phyloP scores from a whole-genome alignment of 2,888 invertebrate species.

The Cephus spinipes region DNA sequence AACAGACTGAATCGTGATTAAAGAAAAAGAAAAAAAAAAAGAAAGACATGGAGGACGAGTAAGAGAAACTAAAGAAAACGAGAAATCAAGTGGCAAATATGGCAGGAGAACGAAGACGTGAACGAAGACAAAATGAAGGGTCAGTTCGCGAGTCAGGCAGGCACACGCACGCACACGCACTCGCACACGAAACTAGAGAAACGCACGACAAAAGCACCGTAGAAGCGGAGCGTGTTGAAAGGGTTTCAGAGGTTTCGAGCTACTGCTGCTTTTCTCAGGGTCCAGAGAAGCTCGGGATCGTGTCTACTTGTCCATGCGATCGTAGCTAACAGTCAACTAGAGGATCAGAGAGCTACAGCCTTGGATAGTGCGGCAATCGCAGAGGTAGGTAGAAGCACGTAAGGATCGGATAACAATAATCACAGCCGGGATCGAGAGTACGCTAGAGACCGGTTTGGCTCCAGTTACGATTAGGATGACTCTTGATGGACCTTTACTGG shows the following conservation, averaged over 20 bases:
- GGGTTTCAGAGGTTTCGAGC: constrained; percentile 22
- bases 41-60: not conserved
- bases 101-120: not conserved
- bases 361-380: not conserved
- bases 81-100: not conserved
- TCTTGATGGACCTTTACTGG: constrained; percentile 17
- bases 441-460: constrained; percentile 30
- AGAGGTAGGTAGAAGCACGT: not conserved
- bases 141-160: not conserved
- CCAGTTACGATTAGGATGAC: constrained; percentile 26
- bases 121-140: not conserved
- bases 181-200: constrained; percentile 26
- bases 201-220: constrained; percentile 41
- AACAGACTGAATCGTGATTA: not conserved
- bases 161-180: constrained; percentile 14
- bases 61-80: not conserved
- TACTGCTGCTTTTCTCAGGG: not conserved
- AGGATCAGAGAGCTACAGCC: not conserved
- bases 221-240: constrained; percentile 37
- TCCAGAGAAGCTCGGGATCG: not conserved
- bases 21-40: not conserved
- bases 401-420: not conserved
- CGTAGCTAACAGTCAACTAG: not conserved
- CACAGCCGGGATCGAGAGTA: constrained; percentile 27
- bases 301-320: not conserved